phyloP scores from a whole-genome alignment of 1,140 invertebrate species.

The Caenorhabditis latens region DNA sequence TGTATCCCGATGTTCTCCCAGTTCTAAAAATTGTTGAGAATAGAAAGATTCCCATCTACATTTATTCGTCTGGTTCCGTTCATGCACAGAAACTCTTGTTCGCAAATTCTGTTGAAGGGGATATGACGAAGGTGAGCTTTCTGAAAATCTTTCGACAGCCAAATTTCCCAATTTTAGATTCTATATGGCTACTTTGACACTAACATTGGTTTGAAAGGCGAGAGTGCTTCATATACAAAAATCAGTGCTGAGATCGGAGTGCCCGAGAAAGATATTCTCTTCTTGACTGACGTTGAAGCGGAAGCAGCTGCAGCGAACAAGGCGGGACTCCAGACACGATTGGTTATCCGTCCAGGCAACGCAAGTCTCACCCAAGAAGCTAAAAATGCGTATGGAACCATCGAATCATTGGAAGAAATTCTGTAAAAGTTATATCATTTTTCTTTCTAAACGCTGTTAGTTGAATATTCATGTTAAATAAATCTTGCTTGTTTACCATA shows the following conservation, averaged over 20 bases:
- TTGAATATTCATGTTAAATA: background rate
- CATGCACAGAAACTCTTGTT: conserved; percentile 91
- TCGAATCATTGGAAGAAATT: conserved; percentile 76
- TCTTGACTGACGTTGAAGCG: conserved; percentile 88
- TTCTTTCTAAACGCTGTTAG: background rate
- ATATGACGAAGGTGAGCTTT: conserved; percentile 82
- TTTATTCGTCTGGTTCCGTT: conserved; percentile 92
- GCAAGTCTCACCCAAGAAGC: conserved; percentile 82
- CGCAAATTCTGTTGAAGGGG: conserved; percentile 84
- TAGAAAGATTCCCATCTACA: conserved; percentile 84
- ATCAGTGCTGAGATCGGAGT: conserved; percentile 84
- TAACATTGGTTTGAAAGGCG: conserved; percentile 85
- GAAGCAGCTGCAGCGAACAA: conserved; percentile 86
- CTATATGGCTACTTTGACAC: conserved; percentile 90
- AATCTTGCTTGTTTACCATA: too few species aligned
- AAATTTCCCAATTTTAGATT: conserved; percentile 79
- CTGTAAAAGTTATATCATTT: conserved; percentile 48
- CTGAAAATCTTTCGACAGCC: background rate
- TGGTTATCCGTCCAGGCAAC: conserved; percentile 87
- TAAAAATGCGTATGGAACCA: conserved; percentile 81
- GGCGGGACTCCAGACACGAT: conserved; percentile 83
- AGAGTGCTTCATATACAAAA: conserved; percentile 84
- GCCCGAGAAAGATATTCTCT: conserved; percentile 83
- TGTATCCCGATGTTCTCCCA: conserved; percentile 87
- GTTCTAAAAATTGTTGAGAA: conserved; percentile 84